phyloP scores from a whole-genome alignment of 2,797 vertebrate species.

The Podargus strigoides region DNA sequence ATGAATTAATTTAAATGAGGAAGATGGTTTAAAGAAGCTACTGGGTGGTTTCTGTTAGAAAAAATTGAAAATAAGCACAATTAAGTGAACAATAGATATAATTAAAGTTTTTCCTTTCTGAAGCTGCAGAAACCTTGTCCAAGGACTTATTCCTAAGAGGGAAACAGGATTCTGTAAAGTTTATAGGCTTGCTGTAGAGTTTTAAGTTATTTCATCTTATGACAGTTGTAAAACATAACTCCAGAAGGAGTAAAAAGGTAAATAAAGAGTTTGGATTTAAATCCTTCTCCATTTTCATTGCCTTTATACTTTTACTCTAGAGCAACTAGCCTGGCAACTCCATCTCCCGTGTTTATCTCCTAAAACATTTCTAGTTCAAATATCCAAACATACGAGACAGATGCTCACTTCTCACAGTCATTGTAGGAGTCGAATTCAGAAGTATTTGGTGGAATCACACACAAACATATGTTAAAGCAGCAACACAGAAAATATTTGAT shows the following conservation, averaged over 20 bases:
- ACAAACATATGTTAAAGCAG: neutral
- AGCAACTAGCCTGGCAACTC: neutral
- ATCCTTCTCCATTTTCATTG: conserved; percentile 18
- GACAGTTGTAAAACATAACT: neutral
- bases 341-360: neutral
- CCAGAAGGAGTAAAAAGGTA: conserved; percentile 11
- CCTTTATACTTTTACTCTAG: neutral
- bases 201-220: conserved; percentile 27
- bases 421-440: neutral
- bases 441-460: neutral
- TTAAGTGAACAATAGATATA: neutral
- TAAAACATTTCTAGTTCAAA: conserved; percentile 1
- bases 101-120: neutral
- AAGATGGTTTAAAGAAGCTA: neutral
- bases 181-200: conserved; percentile 2
- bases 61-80: neutral
- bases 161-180: neutral
- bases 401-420: neutral
- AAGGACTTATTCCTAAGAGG: neutral
- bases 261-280: conserved; percentile 28
- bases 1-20: neutral
- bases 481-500: neutral
- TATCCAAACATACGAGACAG: neutral
- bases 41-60: neutral
- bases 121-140: neutral